phyloP scores from a whole-genome alignment of 2,888 invertebrate species.

The Drosophila mimetica region DNA sequence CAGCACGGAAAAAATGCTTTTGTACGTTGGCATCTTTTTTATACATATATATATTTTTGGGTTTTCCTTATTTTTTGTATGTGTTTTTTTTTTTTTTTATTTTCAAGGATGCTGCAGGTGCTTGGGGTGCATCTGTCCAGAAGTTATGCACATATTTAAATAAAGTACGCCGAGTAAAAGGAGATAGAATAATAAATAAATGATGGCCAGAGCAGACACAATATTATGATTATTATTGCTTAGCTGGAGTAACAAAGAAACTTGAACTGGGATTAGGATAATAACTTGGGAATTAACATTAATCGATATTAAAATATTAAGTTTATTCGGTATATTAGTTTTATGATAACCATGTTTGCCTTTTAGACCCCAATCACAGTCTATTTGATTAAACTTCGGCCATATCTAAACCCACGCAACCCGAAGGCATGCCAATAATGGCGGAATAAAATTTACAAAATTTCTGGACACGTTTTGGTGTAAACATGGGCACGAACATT shows the following conservation, averaged over 20 bases:
- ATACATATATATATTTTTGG: conserved; percentile 42
- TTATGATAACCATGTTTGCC: too few species aligned
- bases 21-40: conserved; percentile 39
- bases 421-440: not conserved
- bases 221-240: conserved; percentile 7
- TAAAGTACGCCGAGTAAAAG: conserved; percentile 36
- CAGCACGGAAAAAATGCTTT: conserved; percentile 41
- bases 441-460: conserved; percentile 16
- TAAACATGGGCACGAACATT: conserved; percentile 45
- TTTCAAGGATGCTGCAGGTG: conserved; percentile 69
- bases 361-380: not conserved
- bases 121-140: conserved; percentile 51
- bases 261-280: not conserved
- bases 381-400: not conserved
- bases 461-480: conserved; percentile 25
- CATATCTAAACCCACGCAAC: not conserved
- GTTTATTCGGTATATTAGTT: not conserved
- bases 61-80: conserved; percentile 13
- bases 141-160: conserved; percentile 74
- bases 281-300: not conserved
- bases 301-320: not conserved
- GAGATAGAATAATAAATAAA: conserved; percentile 45
- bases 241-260: not conserved
- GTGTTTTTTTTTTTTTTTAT: conserved; percentile 28
- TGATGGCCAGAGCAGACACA: conserved; percentile 8